A percentile compares a stretch with the other conserved stretches of the same genome.
These are phyloP conservation scores for Hyppa rectilinea DNA, from an alignment of 2,888 invertebrate genomes.

Conservation along the genomic window DNA sequence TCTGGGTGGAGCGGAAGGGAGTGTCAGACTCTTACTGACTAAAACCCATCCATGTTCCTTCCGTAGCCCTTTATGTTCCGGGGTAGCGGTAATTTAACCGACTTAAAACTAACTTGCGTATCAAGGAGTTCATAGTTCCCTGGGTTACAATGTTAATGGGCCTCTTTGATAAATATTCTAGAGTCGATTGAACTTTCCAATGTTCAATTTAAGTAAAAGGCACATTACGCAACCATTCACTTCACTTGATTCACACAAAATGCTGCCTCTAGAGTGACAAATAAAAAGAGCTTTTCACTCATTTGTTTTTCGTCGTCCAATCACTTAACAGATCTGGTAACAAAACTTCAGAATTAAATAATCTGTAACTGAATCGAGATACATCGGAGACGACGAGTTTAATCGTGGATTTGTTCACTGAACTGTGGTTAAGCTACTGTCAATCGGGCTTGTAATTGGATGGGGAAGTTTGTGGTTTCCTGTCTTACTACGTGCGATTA, in stretches of 20 bases:
- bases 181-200: slow-evolving; percentile 39
- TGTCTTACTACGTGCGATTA: slow-evolving; percentile 2
- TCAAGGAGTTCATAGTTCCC: slow-evolving; percentile 33
- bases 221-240: slow-evolving; percentile 48
- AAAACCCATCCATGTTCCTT: no score
- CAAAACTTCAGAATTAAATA: slow-evolving; percentile 61
- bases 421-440: slow-evolving; percentile 47
- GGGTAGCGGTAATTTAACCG: no score
- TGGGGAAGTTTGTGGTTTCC: slow-evolving; percentile 34
- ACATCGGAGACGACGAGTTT: slow-evolving; percentile 39
- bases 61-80: no score
- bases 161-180: slow-evolving; percentile 50
- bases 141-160: slow-evolving; percentile 46
- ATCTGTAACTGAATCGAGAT: slow-evolving; percentile 53
- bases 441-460: slow-evolving; percentile 44
- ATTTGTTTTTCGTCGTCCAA: slow-evolving; percentile 66
- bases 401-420: slow-evolving; percentile 50
- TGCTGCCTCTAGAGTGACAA: slow-evolving; percentile 51
- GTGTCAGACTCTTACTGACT: no score
- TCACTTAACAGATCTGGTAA: slow-evolving; percentile 65
- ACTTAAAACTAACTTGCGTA: slow-evolving; percentile 40
- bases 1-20: no score
- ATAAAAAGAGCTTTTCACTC: slow-evolving; percentile 59
- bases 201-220: slow-evolving; percentile 62
- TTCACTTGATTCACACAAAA: slow-evolving; percentile 58